Evolutionary conservation across 2,113 vertebrate genomes (phyloP), one percentile per base, ranked within the genome.

Genomic region (Sterrhoptilus dennistouni): DNA sequence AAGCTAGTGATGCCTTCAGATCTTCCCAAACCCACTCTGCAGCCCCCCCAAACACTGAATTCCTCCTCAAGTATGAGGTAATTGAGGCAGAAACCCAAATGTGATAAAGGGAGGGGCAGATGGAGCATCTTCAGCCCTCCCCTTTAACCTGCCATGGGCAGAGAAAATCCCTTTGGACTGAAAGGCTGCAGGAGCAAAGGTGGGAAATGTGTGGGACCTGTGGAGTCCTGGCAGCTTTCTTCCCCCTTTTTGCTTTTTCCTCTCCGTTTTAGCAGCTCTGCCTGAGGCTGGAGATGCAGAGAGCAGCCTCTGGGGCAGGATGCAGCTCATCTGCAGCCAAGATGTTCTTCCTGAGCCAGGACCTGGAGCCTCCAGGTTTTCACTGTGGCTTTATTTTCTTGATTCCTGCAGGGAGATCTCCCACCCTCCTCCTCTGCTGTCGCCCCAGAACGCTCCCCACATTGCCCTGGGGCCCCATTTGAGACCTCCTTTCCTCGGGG

Each of bases 401-500:
- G 94, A 29, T 97, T 85, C 40, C 88, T 66, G 87, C 98, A 99
- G 99, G 98, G 99, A 99, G 71, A 98, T 99, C 79, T 98, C 99
- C 54, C 99, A 99, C 83, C 99, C 99, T 2, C 98, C 99, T 1
- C 98, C 99, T 14, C 96, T 99, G 94, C 99, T 99, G 90, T 99
- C 99, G 3, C 98, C 99, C 52, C 99, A 99, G 95, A 99, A 98
- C 4, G 99, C 98, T 8, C 99, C 99, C 79, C 99, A 99, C 94
- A 99, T 99, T 57, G 98, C 99, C 66, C 97, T 99, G 97, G 99
- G 99, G 54, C 98, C 99, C 84, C 99, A 99, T 95, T 95, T 99
- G 96, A 98, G 99, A 96, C 99, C 99, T n/a, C 99, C 99, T 14
- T 99, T 99, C 95, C 96, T 99, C 35, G 99, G 99, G 97, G 98